These are phyloP conservation scores for Alces alces DNA, from an alignment of 2,113 vertebrate species.

Conservation along the genomic window DNA sequence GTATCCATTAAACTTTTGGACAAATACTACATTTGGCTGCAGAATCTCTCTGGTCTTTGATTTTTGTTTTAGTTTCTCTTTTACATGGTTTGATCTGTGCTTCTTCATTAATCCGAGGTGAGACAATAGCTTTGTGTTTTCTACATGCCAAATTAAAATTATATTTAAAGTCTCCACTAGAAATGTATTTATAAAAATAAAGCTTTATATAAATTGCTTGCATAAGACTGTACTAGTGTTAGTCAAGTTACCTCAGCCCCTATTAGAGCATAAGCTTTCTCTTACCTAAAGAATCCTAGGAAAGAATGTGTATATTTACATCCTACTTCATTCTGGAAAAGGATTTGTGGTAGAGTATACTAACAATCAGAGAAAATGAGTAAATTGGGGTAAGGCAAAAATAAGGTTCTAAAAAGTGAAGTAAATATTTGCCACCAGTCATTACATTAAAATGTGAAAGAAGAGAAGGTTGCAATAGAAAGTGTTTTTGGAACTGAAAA, in stretches of 20 bases:
- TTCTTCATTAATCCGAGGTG: constrained; percentile 34
- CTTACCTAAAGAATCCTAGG: constrained; percentile 3
- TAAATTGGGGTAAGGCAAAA: not conserved
- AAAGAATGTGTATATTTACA: not conserved
- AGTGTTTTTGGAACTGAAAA: not conserved
- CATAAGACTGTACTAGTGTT: not conserved
- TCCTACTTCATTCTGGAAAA: constrained; percentile 13
- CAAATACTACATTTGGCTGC: not conserved
- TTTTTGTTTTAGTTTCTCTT: constrained; percentile 36
- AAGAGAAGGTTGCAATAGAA: not conserved
- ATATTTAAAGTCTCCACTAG: constrained; percentile 32
- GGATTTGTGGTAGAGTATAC: not conserved
- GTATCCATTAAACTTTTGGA: constrained; percentile 23
- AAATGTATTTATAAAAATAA: constrained; percentile 45
- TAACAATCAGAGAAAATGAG: not conserved
- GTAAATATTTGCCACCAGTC: not conserved
- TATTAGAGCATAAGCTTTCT: not conserved
- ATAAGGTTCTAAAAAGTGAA: constrained; percentile 16
- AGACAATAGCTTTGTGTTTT: constrained; percentile 37
- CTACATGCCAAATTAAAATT: constrained; percentile 18
- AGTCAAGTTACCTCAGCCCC: constrained; percentile 6
- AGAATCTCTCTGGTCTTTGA: constrained; percentile 15
- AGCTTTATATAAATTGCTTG: constrained; percentile 33
- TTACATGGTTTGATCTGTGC: not conserved
- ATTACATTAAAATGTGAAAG: constrained; percentile 16